Evolutionary conservation across 2,797 vertebrate species (phyloP).

Genomic region (Taeniopygia guttata): DNA sequence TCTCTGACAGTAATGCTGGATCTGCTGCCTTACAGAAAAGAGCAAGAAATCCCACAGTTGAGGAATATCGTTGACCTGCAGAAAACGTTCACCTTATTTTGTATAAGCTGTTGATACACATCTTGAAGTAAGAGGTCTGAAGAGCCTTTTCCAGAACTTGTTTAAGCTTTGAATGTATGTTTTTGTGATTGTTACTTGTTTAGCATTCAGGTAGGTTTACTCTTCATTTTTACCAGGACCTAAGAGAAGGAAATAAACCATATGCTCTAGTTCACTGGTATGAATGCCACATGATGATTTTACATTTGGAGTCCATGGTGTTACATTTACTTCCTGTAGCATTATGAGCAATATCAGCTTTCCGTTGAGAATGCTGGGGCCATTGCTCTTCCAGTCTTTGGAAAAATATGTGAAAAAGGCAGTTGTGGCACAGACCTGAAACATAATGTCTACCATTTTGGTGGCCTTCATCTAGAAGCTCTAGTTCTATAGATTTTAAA

Average conservation of each 20-base stretch:
- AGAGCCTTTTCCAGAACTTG: background rate
- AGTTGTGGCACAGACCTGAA: background rate
- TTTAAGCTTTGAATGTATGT: background rate
- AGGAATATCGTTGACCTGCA: background rate
- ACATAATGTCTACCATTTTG: background rate
- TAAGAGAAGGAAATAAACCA: background rate
- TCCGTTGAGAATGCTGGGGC: background rate
- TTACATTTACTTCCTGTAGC: background rate
- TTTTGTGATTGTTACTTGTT: background rate
- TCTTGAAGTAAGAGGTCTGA: background rate
- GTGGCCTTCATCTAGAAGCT: background rate
- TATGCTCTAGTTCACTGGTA: background rate
- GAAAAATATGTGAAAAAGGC: background rate
- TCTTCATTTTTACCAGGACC: background rate
- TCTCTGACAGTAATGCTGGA: background rate
- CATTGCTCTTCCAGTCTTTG: background rate
- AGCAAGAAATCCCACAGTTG: background rate
- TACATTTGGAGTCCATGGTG: background rate
- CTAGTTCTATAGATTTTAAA: background rate
- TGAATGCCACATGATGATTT: background rate
- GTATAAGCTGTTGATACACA: background rate
- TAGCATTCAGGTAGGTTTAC: background rate
- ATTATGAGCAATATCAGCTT: background rate
- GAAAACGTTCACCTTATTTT: background rate
- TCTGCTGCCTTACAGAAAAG: background rate